phyloP scores from a whole-genome alignment of 2,888 invertebrate species.

The Allygus modestus region DNA sequence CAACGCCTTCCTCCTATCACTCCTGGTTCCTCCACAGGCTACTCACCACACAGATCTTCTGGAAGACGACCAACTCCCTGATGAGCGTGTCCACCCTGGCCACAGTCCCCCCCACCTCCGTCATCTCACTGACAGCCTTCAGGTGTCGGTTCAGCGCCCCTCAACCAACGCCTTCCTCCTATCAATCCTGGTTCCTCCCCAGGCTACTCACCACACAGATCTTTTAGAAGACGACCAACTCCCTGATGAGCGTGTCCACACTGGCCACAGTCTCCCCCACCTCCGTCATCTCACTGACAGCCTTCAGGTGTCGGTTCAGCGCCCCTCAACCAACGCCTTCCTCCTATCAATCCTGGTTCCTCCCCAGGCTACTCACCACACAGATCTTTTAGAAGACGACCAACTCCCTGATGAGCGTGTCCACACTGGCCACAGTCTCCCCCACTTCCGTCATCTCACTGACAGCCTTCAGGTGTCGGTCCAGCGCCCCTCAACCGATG shows the following conservation, averaged over 20 bases:
- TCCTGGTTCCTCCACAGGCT: too few relatives aligned
- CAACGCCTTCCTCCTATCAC: too few relatives aligned
- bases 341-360: too few relatives aligned
- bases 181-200: too few relatives aligned
- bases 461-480: conserved; percentile 86
- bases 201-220: conserved; percentile 80
- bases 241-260: conserved; percentile 87
- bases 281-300: conserved; percentile 90
- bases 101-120: conserved; percentile 93
- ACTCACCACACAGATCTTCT: conserved; percentile 82
- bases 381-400: conserved; percentile 87
- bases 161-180: too few relatives aligned
- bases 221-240: conserved; percentile 87
- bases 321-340: too few relatives aligned
- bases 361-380: conserved; percentile 77
- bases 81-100: conserved; percentile 87
- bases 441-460: conserved; percentile 93
- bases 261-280: conserved; percentile 91
- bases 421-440: conserved; percentile 90
- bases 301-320: conserved; percentile 88
- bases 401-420: conserved; percentile 87
- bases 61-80: conserved; percentile 86
- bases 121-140: conserved; percentile 89
- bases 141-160: conserved; percentile 87
- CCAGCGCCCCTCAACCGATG: conserved; percentile 87